A percentile compares a stretch with the other conserved stretches of the same genome.
Conservation (phyloP, 2,113 vertebrate genomes). For the Tetraodon nigroviridis region DNA sequence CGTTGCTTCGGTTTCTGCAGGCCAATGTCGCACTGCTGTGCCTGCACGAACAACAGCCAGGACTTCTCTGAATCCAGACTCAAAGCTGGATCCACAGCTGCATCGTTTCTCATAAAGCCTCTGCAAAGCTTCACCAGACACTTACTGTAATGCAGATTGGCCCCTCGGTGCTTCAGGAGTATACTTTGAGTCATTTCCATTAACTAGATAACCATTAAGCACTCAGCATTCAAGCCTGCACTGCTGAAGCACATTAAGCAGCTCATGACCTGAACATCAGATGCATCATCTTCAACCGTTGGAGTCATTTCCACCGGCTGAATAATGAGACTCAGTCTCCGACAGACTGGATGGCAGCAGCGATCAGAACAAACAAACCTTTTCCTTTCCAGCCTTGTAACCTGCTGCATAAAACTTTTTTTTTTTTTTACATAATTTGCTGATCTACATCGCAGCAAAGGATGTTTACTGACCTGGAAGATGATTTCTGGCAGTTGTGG, state of each 20-base stretch:
- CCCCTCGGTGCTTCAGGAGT: constrained; percentile 38
- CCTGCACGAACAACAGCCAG: constrained; percentile 31
- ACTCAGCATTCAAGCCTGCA: constrained; percentile 39
- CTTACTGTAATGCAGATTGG: constrained; percentile 54
- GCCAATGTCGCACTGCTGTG: constrained; percentile 10
- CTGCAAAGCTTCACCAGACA: constrained; percentile 18
- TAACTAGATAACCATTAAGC: constrained; percentile 65
- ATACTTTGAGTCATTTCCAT: constrained; percentile 53
- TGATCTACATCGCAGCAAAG: not conserved
- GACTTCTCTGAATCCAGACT: constrained; percentile 33
- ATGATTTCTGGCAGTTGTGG: constrained; percentile 9
- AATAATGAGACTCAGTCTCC: constrained; percentile 47
- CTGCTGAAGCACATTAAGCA: constrained; percentile 53
- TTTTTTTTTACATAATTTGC: no score
- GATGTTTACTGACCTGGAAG: not conserved
- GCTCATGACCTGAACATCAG: constrained; percentile 49
- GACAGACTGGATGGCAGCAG: constrained; percentile 1
- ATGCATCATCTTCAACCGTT: constrained; percentile 47
- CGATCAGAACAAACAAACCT: constrained; percentile 16
- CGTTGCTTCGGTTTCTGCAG: constrained; percentile 17
- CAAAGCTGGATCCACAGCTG: constrained; percentile 16
- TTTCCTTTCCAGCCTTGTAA: not conserved
- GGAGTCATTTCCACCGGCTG: constrained; percentile 45
- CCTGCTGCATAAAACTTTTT: not conserved
- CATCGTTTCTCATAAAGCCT: constrained; percentile 31